Percentiles rank a stretch among this genome's conserved stretches.
phyloP scores from a whole-genome alignment of 2,888 invertebrate species.

The Xanthorhoe designata region DNA sequence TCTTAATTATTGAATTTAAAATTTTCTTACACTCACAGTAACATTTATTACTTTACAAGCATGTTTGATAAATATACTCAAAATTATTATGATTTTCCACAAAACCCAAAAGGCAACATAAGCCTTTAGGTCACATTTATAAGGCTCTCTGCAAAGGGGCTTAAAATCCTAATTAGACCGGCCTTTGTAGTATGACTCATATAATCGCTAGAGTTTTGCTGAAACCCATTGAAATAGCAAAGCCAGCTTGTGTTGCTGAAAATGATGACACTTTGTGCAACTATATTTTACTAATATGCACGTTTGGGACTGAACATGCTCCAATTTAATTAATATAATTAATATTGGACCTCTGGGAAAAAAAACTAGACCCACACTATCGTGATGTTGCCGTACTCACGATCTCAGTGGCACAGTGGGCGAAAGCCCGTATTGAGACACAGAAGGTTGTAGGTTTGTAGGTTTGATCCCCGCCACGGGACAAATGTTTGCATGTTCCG shows the following conservation, averaged over 20 bases:
- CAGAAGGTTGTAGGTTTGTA: too few species aligned
- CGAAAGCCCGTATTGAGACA: too few species aligned
- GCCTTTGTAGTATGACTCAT: constrained; percentile 26
- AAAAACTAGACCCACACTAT: too few species aligned
- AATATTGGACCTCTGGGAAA: too few species aligned
- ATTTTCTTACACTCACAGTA: not conserved
- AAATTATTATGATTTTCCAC: constrained; percentile 5
- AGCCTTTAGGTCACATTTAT: constrained; percentile 15
- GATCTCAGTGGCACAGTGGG: too few species aligned
- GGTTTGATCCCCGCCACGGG: too few species aligned
- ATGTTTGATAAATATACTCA: not conserved
- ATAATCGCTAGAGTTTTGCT: constrained; percentile 25
- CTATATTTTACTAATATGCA: not conserved
- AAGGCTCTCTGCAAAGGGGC: constrained; percentile 21
- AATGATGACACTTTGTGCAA: not conserved
- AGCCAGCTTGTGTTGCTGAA: constrained; percentile 3
- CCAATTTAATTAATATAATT: too few species aligned
- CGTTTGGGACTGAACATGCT: too few species aligned
- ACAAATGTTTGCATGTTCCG: too few species aligned
- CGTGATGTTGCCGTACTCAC: too few species aligned
- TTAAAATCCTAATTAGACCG: constrained; percentile 28
- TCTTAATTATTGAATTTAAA: too few species aligned
- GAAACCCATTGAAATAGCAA: constrained; percentile 16
- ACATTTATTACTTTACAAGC: not conserved
- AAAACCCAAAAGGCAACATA: constrained; percentile 1